phyloP scores from a whole-genome alignment of 2,113 vertebrate species.

The Alouatta palliata region DNA sequence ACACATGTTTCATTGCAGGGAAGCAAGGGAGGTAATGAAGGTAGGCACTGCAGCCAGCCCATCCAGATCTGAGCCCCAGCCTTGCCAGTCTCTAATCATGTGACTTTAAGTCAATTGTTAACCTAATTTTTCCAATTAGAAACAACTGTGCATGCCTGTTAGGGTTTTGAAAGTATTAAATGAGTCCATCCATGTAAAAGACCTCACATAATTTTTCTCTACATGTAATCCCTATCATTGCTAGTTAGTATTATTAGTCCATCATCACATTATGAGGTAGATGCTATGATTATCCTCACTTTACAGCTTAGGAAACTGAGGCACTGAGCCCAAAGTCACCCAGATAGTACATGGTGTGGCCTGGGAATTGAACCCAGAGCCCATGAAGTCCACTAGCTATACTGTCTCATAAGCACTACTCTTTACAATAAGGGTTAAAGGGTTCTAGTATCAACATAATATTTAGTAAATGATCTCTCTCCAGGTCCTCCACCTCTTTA shows the following conservation, averaged over 20 bases:
- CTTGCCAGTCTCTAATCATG: background rate
- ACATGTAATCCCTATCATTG: background rate
- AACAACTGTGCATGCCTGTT: background rate
- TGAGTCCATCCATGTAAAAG: background rate
- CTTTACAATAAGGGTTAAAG: background rate
- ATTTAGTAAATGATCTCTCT: background rate
- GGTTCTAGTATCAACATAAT: background rate
- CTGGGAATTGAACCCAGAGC: background rate
- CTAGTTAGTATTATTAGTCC: background rate
- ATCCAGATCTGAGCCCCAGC: background rate
- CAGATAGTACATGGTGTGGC: background rate
- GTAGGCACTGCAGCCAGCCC: rapidly evolving
- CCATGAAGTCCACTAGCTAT: background rate
- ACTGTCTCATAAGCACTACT: background rate
- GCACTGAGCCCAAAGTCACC: background rate
- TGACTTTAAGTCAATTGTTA: background rate
- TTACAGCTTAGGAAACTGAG: background rate
- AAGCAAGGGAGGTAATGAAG: background rate
- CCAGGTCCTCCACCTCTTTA: background rate
- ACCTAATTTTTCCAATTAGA: background rate
- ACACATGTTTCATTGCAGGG: background rate
- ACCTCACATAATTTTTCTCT: background rate
- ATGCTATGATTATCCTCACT: background rate
- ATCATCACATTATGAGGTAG: background rate
- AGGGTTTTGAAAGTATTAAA: background rate